Base-by-base conservation (phyloP, 64 coral and sea anemone species). In the Montipora capricornis region DNA sequence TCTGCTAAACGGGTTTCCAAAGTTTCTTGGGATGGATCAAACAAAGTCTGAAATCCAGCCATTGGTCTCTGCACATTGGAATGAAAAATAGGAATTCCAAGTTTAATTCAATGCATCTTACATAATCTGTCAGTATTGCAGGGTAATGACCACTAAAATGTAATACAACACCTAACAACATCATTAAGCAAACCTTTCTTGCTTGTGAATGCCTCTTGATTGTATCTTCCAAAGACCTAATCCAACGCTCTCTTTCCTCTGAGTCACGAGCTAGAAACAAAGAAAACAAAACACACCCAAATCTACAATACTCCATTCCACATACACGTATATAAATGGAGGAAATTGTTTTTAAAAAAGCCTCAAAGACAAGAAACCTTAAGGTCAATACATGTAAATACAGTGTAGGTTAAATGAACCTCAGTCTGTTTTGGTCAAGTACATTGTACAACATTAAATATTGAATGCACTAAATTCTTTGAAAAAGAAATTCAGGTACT, bases 201-300 rank as follows among this genome's bases (percentile, higher is more conserved):
- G 94, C 85, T 74, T 96, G 98, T 8, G 98, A 99, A 82, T 99
- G 98, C 88, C 92, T 99, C 74, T 96, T 99, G 80, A 99, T 96
- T 61, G 98, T 99, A 47, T 96, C 95, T 44, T 99, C 98, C 44
- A 99, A 55, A 64, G 89, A 89, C 89, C 92, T 87, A 58, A 99
- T 96, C 98, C 98, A 99, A 15, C 89, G 81, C 20, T 99, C 98
- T 81, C 98, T 91, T 67, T 99, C 98, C 66, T 99, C 98, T 74
- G 98, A 80, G 71, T 99, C 98, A 47, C 98, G 92, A 52, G 98
- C 98, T 98, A 45, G 68, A 29, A 53, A 12, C 10, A 90, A 80
- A 0, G 24, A 85, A 12, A 24, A 58, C 45, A 78, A 48, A 37
- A 37, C 37, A 37, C 37, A 37, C 37, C 37, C 37, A 37, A 37